These are phyloP conservation scores for Rostratula benghalensis DNA, from an alignment of 2,113 vertebrate species.

Conservation along the genomic window DNA sequence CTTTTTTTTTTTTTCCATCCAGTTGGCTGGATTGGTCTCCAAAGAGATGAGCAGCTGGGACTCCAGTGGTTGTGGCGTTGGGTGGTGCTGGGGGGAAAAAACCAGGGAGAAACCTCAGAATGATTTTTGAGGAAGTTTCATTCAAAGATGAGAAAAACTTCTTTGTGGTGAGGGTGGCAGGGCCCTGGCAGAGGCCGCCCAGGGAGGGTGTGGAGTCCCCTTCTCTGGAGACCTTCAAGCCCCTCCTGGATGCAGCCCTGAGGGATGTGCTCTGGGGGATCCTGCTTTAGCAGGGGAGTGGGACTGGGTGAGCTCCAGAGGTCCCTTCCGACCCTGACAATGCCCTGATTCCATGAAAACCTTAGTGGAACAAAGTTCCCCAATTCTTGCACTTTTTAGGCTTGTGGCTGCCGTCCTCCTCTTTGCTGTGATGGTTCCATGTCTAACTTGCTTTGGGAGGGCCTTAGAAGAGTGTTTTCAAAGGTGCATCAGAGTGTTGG, in stretches of 20 bases:
- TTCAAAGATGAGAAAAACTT: too few relatives aligned
- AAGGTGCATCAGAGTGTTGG: accelerated
- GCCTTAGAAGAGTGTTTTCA: neutral
- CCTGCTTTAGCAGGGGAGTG: too few relatives aligned
- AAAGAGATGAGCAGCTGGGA: neutral
- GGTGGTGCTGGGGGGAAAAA: neutral
- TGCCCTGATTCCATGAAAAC: neutral
- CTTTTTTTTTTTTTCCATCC: neutral
- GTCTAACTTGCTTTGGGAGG: neutral
- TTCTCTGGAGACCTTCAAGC: too few relatives aligned
- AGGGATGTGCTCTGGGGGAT: too few relatives aligned
- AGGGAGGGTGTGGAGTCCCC: too few relatives aligned
- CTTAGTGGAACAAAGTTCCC: neutral
- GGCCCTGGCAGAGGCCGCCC: too few relatives aligned
- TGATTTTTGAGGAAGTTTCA: neutral
- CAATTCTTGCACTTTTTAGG: neutral
- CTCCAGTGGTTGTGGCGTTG: accelerated
- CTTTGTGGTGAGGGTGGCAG: too few relatives aligned
- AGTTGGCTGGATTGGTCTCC: accelerated
- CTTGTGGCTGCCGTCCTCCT: neutral
- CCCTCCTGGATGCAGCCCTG: too few relatives aligned
- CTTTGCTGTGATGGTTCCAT: neutral
- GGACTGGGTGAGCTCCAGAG: too few relatives aligned
- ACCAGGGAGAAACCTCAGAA: too few relatives aligned
- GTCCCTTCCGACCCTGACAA: too few relatives aligned